These are phyloP conservation scores for Scaptomyza hsui DNA, from an alignment of 1,140 invertebrate genomes.

Conservation along the genomic window DNA sequence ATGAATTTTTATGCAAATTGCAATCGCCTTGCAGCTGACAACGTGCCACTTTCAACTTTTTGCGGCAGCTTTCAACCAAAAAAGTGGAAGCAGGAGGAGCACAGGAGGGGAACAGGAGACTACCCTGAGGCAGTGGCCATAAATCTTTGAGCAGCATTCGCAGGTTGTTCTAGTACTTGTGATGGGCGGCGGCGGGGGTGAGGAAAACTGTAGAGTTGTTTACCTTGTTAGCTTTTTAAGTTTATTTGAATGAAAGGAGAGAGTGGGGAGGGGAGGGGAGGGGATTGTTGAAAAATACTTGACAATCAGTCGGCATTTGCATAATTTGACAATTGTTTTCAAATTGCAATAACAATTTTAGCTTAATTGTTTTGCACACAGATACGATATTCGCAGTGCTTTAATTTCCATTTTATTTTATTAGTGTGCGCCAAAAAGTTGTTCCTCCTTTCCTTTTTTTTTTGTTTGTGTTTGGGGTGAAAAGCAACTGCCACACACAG, in stretches of 20 bases:
- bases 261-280: neutral
- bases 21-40: conserved; percentile 77
- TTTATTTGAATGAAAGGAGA: neutral
- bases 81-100: neutral
- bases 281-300: conserved; percentile 63
- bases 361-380: conserved; percentile 80
- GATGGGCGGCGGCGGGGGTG: neutral
- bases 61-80: conserved; percentile 28
- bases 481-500: conserved; percentile 60
- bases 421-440: conserved; percentile 73
- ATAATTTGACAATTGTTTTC: conserved; percentile 83
- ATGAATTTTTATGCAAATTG: conserved; percentile 83
- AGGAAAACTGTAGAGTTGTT: conserved; percentile 41
- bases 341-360: conserved; percentile 83
- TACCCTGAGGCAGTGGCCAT: conserved; percentile 54
- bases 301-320: conserved; percentile 77
- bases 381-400: conserved; percentile 58
- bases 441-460: conserved; percentile 35
- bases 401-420: conserved; percentile 80
- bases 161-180: conserved; percentile 36
- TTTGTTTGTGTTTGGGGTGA: neutral
- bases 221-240: conserved; percentile 65
- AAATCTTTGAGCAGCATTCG: conserved; percentile 71
- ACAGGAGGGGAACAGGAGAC: neutral
- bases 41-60: conserved; percentile 60